Conservation (phyloP, 2,113 vertebrate genomes). For the Zapornia atra region DNA sequence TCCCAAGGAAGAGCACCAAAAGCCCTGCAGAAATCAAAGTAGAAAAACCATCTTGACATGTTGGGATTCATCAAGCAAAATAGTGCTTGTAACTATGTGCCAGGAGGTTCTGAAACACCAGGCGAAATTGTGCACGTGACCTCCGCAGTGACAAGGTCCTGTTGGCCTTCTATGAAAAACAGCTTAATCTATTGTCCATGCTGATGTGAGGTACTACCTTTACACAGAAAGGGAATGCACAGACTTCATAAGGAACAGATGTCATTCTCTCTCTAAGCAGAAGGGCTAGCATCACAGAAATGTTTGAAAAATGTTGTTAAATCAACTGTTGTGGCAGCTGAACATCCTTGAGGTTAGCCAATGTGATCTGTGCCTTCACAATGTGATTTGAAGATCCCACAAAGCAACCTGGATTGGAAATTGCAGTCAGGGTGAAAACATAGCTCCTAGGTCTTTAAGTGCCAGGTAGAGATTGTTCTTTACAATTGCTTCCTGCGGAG, state of each 20-base stretch:
- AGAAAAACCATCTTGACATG: constrained; percentile 7
- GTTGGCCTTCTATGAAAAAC: not conserved
- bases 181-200: not conserved
- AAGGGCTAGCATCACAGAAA: not conserved
- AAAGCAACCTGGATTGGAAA: constrained; percentile 42
- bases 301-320: constrained; percentile 34
- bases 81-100: not conserved
- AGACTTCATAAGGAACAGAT: constrained; percentile 1
- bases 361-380: constrained; percentile 24
- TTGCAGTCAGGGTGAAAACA: constrained; percentile 26
- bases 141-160: not conserved
- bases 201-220: not conserved
- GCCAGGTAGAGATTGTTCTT: constrained; percentile 40
- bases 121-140: not conserved
- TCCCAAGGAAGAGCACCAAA: constrained; percentile 5
- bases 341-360: constrained; percentile 43
- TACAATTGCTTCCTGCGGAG: constrained; percentile 34
- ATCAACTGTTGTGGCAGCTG: constrained; percentile 21
- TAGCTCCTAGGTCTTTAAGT: constrained; percentile 37
- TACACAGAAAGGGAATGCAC: not conserved
- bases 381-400: constrained; percentile 38
- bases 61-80: not conserved
- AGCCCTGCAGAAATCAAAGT: constrained; percentile 18
- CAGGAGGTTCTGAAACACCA: not conserved
- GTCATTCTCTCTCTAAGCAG: constrained; percentile 8